phyloP scores from a whole-genome alignment of 2,797 vertebrate genomes.

The Thamnophis elegans region DNA sequence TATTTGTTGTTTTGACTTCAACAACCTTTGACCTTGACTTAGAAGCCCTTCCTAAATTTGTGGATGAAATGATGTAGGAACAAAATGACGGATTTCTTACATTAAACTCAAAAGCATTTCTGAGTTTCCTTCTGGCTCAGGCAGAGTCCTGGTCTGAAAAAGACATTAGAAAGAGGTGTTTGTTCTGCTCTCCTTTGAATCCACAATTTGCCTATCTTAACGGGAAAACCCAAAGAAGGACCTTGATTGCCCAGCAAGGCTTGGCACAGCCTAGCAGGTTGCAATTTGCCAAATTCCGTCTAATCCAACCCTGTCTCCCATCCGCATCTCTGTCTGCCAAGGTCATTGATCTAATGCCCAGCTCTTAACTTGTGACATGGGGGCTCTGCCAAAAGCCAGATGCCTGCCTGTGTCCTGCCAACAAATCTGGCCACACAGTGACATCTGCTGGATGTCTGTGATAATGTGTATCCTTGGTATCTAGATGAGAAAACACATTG shows the following conservation, averaged over 20 bases:
- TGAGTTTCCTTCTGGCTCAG: background rate
- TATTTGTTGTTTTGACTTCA: background rate
- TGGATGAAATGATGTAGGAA: background rate
- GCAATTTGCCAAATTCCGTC: conserved; percentile 38
- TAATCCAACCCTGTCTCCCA: conserved; percentile 35
- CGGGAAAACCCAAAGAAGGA: conserved; percentile 18
- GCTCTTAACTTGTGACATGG: conserved; percentile 21
- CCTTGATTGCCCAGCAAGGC: conserved; percentile 38
- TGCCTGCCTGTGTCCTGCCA: background rate
- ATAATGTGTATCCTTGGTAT: conserved; percentile 5
- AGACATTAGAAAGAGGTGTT: background rate
- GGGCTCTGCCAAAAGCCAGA: conserved; percentile 38
- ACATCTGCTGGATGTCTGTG: conserved; percentile 51
- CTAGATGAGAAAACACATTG: background rate
- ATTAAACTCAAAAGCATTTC: background rate
- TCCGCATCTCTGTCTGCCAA: conserved; percentile 51
- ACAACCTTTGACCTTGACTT: background rate
- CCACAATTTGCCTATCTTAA: background rate
- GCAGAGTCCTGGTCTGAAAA: background rate
- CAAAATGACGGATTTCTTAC: background rate
- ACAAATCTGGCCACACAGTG: conserved; percentile 45
- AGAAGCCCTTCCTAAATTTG: background rate
- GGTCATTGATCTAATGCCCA: conserved; percentile 59
- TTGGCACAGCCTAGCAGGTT: conserved; percentile 31
- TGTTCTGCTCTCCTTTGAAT: background rate